Percentiles rank a stretch among this genome's conserved stretches.
Evolutionary conservation across 2,797 vertebrate genomes (phyloP).

Genomic region (Acanthornis magna): DNA sequence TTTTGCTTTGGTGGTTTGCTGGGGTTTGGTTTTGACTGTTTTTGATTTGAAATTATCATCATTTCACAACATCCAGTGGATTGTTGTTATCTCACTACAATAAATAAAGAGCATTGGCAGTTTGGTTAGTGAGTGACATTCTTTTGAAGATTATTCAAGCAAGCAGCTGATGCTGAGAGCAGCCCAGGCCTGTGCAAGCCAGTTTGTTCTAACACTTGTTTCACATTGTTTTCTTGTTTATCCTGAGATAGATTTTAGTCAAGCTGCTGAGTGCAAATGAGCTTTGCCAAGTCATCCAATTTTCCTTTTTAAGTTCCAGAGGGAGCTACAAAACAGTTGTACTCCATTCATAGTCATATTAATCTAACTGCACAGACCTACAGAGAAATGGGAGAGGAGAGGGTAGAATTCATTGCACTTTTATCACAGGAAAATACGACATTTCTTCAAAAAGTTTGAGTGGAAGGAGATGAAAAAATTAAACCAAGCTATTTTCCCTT

Average conservation of each 20-base stretch:
- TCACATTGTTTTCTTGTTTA: slow-evolving; percentile 21
- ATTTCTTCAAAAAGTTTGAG: background rate
- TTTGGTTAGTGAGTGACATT: background rate
- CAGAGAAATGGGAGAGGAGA: background rate
- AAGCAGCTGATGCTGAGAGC: background rate
- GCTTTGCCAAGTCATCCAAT: slow-evolving; percentile 42
- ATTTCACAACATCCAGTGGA: background rate
- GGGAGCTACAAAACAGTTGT: slow-evolving; percentile 62
- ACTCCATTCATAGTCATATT: slow-evolving; percentile 55
- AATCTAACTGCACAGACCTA: slow-evolving; percentile 46
- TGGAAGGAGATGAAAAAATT: background rate
- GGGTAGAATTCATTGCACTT: slow-evolving; percentile 11
- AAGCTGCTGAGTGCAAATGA: slow-evolving; percentile 58
- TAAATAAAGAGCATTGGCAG: background rate
- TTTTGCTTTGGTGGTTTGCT: background rate
- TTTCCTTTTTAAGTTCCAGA: slow-evolving; percentile 48
- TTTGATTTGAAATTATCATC: background rate
- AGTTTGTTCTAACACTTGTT: background rate
- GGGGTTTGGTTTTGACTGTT: background rate
- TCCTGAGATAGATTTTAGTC: slow-evolving; percentile 52
- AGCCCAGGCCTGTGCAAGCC: background rate
- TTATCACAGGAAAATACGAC: background rate
- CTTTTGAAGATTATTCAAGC: background rate
- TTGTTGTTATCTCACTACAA: background rate
- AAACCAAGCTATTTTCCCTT: background rate